Conservation (phyloP, 1,140 invertebrate genomes). For the Drosophila sturtevanti region DNA sequence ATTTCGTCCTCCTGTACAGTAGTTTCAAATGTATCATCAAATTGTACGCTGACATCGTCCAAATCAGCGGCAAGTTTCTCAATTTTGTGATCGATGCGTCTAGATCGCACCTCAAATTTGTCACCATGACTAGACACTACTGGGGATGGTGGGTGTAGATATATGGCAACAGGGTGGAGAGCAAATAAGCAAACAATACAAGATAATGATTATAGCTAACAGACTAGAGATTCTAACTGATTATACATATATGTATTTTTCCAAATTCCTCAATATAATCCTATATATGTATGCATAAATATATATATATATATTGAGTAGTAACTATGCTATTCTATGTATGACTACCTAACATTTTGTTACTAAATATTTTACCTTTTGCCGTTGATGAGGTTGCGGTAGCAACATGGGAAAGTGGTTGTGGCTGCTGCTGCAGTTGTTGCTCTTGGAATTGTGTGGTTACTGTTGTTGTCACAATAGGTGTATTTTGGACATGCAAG, state of each 20-base stretch:
- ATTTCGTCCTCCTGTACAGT: conserved; percentile 76
- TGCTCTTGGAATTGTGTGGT: conserved; percentile 63
- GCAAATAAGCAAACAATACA: conserved; percentile 66
- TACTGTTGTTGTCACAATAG: conserved; percentile 46
- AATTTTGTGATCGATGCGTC: conserved; percentile 85
- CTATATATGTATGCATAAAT: not conserved
- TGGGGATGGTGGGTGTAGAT: conserved; percentile 13
- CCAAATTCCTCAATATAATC: not conserved
- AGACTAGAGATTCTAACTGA: conserved; percentile 55
- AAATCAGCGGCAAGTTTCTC: conserved; percentile 84
- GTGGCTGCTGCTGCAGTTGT: conserved; percentile 48
- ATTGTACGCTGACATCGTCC: conserved; percentile 69
- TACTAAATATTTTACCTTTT: conserved; percentile 65
- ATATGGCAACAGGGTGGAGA: conserved; percentile 30
- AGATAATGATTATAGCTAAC: conserved; percentile 56
- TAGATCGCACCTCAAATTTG: conserved; percentile 70
- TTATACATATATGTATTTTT: too few relatives aligned
- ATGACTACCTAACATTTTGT: conserved; percentile 47
- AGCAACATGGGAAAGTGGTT: conserved; percentile 40
- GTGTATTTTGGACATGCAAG: conserved; percentile 61
- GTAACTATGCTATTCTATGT: conserved; percentile 23
- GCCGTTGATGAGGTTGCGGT: conserved; percentile 47
- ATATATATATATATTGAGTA: not conserved
- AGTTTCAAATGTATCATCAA: conserved; percentile 72
- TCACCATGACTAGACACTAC: conserved; percentile 69